Evolutionary conservation across 2,888 invertebrate genomes (phyloP), one percentile per base, ranked within the genome.

Genomic region (Eupithecia tripunctaria): DNA sequence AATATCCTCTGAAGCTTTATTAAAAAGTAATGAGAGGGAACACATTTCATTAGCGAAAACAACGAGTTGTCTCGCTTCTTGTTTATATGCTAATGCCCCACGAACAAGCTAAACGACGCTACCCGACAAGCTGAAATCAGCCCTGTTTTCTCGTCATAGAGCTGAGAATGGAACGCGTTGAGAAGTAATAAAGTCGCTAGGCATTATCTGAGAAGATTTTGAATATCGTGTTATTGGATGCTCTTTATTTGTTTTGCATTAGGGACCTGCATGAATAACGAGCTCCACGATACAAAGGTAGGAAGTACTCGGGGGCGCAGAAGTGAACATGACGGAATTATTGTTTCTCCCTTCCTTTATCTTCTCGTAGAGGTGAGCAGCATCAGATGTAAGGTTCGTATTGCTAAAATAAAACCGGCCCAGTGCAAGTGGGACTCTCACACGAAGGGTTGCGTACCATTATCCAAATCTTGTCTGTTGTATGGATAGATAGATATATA

Each of bases 21-120:
- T 79, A 79, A 78, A 78, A 78, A 77, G 75, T 79, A 76, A 79
- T 77, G 79, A 77, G 70, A 71, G 47, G 67, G 68, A 75, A 76
- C 75, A 76, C 67, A 73, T 79, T 77, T 81, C 81, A 81, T 81
- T 80, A 81, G 77, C 77, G 66, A 74, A 73, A 76, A 76, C 71
- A 76, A 74, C 65, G 75, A 78, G 80, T 78, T 78, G 72, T 75
- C 75, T 70, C 77, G 74, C 78, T 76, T 69, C 80, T 81, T 81
- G 81, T 81, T 81, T 81, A 80, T 81, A 81, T 81, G 81, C 81
- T 80, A 81, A 81, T 81, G 74, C 73, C 72, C 71, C 66, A 71
- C 75, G 75, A 76, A 78, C 75, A 78, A 77, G 78, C 75, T 74
- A 76, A 79, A 79, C 75, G 67, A 73, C 43, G 67, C 71, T 51